Percentiles rank a stretch among this genome's conserved stretches.
These are phyloP conservation scores for Agrotis segetum DNA, from an alignment of 2,888 invertebrate species.

Conservation along the genomic window DNA sequence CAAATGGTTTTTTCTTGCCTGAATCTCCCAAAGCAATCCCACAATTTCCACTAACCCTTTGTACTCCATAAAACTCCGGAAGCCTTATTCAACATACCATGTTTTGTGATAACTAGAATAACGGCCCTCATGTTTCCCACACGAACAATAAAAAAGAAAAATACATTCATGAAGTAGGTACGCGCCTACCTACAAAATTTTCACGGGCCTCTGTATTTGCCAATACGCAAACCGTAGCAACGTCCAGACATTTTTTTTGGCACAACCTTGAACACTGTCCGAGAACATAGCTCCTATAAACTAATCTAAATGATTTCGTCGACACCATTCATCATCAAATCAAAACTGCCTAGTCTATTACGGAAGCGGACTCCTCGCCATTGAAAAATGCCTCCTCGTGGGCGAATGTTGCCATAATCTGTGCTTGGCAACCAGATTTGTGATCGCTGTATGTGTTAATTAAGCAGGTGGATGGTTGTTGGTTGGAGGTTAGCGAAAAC, in stretches of 20 bases:
- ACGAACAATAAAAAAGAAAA: conserved; percentile 10
- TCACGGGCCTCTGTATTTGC: conserved; percentile 49
- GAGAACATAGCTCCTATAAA: conserved; percentile 15
- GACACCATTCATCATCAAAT: conserved; percentile 26
- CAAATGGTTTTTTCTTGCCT: not conserved
- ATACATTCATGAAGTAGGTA: not conserved
- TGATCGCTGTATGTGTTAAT: not conserved
- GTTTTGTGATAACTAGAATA: not conserved
- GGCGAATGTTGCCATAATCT: conserved; percentile 18
- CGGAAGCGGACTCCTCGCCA: conserved; percentile 25
- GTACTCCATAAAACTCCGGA: not conserved
- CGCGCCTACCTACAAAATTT: conserved; percentile 17
- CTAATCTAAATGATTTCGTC: conserved; percentile 31
- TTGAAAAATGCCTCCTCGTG: conserved; percentile 18
- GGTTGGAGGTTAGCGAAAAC: not conserved
- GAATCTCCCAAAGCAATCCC: too few relatives aligned
- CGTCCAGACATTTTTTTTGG: conserved; percentile 44
- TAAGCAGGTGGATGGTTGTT: conserved; percentile 7
- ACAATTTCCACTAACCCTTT: not conserved
- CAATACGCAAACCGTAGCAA: conserved; percentile 14
- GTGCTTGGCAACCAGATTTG: conserved; percentile 7
- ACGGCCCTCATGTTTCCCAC: conserved; percentile 6
- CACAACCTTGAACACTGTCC: conserved; percentile 31
- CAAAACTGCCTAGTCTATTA: conserved; percentile 1
- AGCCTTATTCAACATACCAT: not conserved